These are phyloP conservation scores for Raja brachyura DNA, from an alignment of 2,113 vertebrate genomes.

Conservation along the genomic window DNA sequence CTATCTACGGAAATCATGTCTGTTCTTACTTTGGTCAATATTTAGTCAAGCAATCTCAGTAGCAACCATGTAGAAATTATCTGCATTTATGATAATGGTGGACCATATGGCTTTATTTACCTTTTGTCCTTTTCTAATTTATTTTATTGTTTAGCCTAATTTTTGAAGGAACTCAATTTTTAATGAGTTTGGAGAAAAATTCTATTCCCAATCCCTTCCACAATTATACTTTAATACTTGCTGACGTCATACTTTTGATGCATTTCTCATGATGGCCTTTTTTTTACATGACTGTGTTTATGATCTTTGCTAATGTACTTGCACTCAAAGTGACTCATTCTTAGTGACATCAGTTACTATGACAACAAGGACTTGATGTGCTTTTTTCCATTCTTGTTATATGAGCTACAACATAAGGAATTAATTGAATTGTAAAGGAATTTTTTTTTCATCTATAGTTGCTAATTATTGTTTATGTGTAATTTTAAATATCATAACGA, in stretches of 20 bases:
- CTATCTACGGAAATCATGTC: slow-evolving; percentile 50
- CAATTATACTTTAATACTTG: not conserved
- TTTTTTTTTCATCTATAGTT: slow-evolving; percentile 25
- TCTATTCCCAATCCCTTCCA: not conserved
- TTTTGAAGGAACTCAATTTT: slow-evolving; percentile 38
- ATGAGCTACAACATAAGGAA: slow-evolving; percentile 43
- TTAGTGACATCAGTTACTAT: slow-evolving; percentile 60
- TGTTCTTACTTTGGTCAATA: slow-evolving; percentile 71
- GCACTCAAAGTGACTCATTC: slow-evolving; percentile 53
- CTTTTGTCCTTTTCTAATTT: slow-evolving; percentile 53
- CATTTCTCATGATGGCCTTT: slow-evolving; percentile 25
- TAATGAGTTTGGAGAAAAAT: slow-evolving; percentile 14
- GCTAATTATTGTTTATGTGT: not conserved
- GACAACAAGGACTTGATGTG: slow-evolving; percentile 54
- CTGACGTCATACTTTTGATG: slow-evolving; percentile 24
- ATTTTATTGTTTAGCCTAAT: slow-evolving; percentile 43
- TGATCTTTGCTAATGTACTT: slow-evolving; percentile 26
- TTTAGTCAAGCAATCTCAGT: slow-evolving; percentile 75
- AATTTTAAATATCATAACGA: slow-evolving; percentile 17
- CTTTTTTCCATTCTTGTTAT: slow-evolving; percentile 45
- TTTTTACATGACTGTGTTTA: slow-evolving; percentile 28
- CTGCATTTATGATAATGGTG: slow-evolving; percentile 71
- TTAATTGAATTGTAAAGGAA: slow-evolving; percentile 41
- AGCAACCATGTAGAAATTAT: slow-evolving; percentile 65
- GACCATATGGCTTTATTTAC: slow-evolving; percentile 73